Evolutionary conservation across 2,113 vertebrate species (phyloP).

Genomic region (Malurus cyaneus): DNA sequence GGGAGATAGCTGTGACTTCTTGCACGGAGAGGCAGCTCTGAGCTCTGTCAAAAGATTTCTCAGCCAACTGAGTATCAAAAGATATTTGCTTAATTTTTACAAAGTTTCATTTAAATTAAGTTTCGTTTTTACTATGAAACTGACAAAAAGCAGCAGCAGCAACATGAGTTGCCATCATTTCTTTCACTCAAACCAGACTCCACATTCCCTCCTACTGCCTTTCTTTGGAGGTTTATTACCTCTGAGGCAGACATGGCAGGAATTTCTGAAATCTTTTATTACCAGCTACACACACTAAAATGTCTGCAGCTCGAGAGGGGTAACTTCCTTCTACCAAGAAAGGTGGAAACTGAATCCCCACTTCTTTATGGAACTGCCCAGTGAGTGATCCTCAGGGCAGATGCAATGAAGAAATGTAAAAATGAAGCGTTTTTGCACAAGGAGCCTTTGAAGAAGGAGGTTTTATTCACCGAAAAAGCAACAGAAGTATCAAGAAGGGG

Average conservation of each 20-base stretch:
- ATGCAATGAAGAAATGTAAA: background rate
- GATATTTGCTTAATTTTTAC: background rate
- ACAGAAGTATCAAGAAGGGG: background rate
- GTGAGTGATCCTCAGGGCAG: background rate
- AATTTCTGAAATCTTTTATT: conserved; percentile 2
- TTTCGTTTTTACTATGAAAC: background rate
- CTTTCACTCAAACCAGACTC: background rate
- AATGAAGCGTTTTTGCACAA: background rate
- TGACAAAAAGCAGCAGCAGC: background rate
- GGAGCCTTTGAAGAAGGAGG: background rate
- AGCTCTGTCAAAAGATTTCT: background rate
- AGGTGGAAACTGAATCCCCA: background rate
- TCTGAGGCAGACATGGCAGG: background rate
- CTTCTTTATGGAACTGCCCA: background rate
- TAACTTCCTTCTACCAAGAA: background rate
- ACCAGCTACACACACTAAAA: background rate
- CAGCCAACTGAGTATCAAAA: background rate
- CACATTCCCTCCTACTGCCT: background rate
- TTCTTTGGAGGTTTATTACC: background rate
- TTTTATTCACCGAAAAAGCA: background rate
- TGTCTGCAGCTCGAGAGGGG: background rate
- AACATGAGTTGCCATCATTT: background rate
- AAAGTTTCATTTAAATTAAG: background rate
- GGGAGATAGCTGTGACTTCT: background rate
- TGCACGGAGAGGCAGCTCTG: background rate